A percentile compares a stretch with the other conserved stretches of the same genome.
Evolutionary conservation across 2,888 invertebrate genomes (phyloP).

Genomic region (Eremobia ochroleuca): DNA sequence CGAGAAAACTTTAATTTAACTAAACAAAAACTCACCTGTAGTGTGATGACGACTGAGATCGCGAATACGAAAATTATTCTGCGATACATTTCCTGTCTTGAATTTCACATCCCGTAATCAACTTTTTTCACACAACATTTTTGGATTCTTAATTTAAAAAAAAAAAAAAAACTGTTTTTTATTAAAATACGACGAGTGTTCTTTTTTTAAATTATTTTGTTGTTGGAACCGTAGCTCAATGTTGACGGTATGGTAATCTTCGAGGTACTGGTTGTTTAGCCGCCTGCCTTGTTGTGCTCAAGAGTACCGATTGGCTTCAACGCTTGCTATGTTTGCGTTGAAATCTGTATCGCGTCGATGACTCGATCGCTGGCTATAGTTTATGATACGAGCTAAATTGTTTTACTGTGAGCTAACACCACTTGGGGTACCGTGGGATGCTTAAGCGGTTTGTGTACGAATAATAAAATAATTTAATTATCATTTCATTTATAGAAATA

Average conservation of each 20-base stretch:
- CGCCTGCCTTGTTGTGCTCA: conserved; percentile 79
- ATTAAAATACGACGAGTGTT: background rate
- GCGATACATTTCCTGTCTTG: conserved; percentile 82
- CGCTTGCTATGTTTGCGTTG: conserved; percentile 81
- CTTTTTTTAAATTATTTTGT: conserved; percentile 40
- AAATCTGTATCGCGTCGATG: conserved; percentile 72
- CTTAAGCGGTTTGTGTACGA: background rate
- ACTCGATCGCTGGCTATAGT: conserved; percentile 69
- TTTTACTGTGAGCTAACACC: conserved; percentile 68
- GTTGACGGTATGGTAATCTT: conserved; percentile 68
- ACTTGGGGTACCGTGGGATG: conserved; percentile 60
- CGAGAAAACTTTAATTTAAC: background rate
- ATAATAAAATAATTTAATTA: background rate
- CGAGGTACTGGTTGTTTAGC: conserved; percentile 75
- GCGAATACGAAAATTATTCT: conserved; percentile 78
- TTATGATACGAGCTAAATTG: conserved; percentile 69
- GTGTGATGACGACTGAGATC: conserved; percentile 77
- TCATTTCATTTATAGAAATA: background rate
- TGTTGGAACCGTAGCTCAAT: conserved; percentile 55
- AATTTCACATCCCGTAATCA: conserved; percentile 80
- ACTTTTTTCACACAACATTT: conserved; percentile 73
- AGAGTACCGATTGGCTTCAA: conserved; percentile 62
- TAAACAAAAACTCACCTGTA: conserved; percentile 79
- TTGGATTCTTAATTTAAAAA: conserved; percentile 41
- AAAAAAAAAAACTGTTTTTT: conserved; percentile 24